phyloP scores from a whole-genome alignment of 2,888 invertebrate genomes.

The Poecilus cupreus region DNA sequence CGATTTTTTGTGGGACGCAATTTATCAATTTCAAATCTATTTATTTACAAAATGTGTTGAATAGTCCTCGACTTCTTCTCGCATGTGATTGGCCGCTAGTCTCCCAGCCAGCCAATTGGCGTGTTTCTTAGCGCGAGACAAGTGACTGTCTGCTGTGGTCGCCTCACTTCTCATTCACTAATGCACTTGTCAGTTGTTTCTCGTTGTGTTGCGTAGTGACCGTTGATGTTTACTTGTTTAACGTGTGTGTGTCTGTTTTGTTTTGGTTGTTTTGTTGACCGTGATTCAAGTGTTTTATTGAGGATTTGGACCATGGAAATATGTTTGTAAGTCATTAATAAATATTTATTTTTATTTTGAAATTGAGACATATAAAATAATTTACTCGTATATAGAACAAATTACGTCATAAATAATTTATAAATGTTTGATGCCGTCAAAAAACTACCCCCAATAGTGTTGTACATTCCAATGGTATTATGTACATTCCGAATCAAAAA shows the following conservation, averaged over 20 bases:
- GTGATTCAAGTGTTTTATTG: not conserved
- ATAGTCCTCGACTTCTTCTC: not conserved
- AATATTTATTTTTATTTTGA: not conserved
- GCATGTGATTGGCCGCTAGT: not conserved
- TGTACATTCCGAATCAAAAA: too few species aligned
- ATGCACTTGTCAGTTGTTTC: slow-evolving; percentile 1
- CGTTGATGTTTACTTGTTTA: not conserved
- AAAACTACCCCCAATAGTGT: too few species aligned
- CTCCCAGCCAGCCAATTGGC: not conserved
- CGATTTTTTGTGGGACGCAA: too few species aligned
- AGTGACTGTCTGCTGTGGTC: slow-evolving; percentile 7
- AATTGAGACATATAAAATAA: not conserved
- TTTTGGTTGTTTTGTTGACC: not conserved
- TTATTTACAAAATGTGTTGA: not conserved
- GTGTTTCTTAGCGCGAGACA: not conserved
- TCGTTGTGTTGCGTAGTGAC: not conserved
- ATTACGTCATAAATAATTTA: too few species aligned
- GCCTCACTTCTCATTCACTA: not conserved
- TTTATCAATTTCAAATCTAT: too few species aligned
- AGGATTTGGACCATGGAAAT: slow-evolving; percentile 48
- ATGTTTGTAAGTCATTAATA: slow-evolving; percentile 55
- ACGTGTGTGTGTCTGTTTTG: not conserved
- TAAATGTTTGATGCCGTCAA: too few species aligned
- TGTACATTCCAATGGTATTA: too few species aligned
- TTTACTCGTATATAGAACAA: too few species aligned